phyloP scores from a whole-genome alignment of 2,797 vertebrate species.

The Cheirogaleus major region DNA sequence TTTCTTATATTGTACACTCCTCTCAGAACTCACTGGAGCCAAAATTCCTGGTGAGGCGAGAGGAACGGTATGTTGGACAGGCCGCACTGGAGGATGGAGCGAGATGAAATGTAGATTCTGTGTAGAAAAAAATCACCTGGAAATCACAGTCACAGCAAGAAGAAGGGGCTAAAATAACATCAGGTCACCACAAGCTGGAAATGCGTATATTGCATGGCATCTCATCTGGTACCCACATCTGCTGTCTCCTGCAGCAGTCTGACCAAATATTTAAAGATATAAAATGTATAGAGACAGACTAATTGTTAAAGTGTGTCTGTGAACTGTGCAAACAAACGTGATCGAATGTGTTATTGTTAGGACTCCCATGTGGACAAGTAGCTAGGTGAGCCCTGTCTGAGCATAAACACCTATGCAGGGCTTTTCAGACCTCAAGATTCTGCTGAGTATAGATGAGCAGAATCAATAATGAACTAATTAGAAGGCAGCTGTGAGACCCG shows the following conservation, averaged over 20 bases:
- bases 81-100: background rate
- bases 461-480: background rate
- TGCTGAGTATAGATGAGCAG: background rate
- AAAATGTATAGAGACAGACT: background rate
- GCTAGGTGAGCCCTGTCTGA: background rate
- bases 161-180: background rate
- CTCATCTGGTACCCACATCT: background rate
- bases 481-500: background rate
- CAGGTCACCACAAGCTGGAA: background rate
- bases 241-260: background rate
- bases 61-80: background rate
- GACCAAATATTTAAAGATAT: background rate
- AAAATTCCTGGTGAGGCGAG: background rate
- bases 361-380: background rate
- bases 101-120: background rate
- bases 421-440: background rate
- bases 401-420: background rate
- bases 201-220: background rate
- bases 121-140: background rate
- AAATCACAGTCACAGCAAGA: background rate
- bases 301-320: background rate
- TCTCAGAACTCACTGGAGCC: background rate
- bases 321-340: background rate
- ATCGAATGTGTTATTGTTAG: background rate
- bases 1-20: background rate